Percentiles rank a stretch among this genome's conserved stretches.
phyloP scores from a whole-genome alignment of 1,140 invertebrate genomes.

The Drosophila bipectinata region DNA sequence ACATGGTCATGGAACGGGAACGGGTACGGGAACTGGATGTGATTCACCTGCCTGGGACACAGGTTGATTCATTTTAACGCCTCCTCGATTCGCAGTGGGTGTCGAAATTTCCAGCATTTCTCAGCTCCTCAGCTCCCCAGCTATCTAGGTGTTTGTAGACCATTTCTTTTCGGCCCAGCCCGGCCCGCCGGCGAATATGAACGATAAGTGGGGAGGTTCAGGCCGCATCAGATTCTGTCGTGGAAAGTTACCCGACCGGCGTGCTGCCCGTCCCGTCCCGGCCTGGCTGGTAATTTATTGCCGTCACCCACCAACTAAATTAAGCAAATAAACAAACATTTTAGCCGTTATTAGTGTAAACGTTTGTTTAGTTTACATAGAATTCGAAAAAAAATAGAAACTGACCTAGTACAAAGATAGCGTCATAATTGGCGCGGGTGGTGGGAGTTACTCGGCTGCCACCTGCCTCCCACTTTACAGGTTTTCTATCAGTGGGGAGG shows the following conservation, averaged over 20 bases:
- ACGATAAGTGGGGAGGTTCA: slow-evolving; percentile 54
- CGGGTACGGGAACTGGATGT: slow-evolving; percentile 29
- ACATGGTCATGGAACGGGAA: slow-evolving; percentile 51
- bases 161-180: slow-evolving; percentile 14
- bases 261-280: slow-evolving; percentile 18
- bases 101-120: slow-evolving; percentile 12
- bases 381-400: slow-evolving; percentile 30
- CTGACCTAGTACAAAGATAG: slow-evolving; percentile 70
- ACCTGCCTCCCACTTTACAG: slow-evolving; percentile 33
- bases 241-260: slow-evolving; percentile 69
- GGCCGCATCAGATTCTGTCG: slow-evolving; percentile 30
- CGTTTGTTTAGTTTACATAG: slow-evolving; percentile 65
- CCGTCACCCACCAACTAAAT: slow-evolving; percentile 33
- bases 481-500: slow-evolving; percentile 13
- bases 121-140: slow-evolving; percentile 17
- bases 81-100: background rate
- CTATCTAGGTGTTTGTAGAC: slow-evolving; percentile 37
- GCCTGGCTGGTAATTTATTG: slow-evolving; percentile 28
- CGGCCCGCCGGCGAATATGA: slow-evolving; percentile 19
- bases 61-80: slow-evolving; percentile 24
- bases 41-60: slow-evolving; percentile 43
- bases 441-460: slow-evolving; percentile 21
- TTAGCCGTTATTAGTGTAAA: slow-evolving; percentile 44
- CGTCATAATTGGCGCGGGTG: slow-evolving; percentile 21
- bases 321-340: slow-evolving; percentile 54